Percentiles rank a stretch among this genome's conserved stretches.
Evolutionary conservation across 1,140 invertebrate species (phyloP).

Genomic region (Procambarus clarkii): DNA sequence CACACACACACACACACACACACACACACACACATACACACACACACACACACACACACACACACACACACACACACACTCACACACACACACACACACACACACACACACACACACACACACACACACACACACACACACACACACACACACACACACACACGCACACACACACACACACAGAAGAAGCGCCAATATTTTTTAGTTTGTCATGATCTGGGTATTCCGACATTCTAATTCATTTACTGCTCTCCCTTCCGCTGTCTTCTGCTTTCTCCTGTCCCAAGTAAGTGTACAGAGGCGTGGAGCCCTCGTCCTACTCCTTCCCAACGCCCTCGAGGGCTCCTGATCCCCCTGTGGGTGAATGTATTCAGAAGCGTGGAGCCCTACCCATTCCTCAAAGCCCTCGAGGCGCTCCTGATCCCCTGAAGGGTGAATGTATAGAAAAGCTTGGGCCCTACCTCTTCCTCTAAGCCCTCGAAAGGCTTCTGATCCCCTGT

Average conservation of each 20-base stretch:
- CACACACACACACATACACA: neutral
- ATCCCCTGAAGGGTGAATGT: neutral
- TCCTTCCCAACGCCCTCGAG: too few species aligned
- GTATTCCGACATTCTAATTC: slow-evolving; percentile 18
- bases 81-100: neutral
- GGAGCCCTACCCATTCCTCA: too few species aligned
- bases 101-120: neutral
- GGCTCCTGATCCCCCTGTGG: too few species aligned
- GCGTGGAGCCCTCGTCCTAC: neutral
- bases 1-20: neutral
- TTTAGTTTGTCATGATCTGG: neutral
- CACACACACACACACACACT: neutral
- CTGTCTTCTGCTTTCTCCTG: slow-evolving; percentile 56
- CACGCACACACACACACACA: slow-evolving; percentile 8
- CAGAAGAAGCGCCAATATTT: neutral
- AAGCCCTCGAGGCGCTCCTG: too few species aligned
- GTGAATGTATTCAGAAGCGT: too few species aligned
- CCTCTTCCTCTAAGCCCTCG: too few species aligned
- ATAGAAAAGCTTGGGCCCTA: neutral
- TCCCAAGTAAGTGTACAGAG: slow-evolving; percentile 53
- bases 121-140: neutral
- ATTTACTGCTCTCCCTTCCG: slow-evolving; percentile 37
- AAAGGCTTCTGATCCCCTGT: too few species aligned
- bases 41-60: neutral
- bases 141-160: neutral